Percentiles rank a stretch among this genome's conserved stretches.
Evolutionary conservation across 1,140 invertebrate genomes (phyloP).

Genomic region (Chionoecetes opilio): DNA sequence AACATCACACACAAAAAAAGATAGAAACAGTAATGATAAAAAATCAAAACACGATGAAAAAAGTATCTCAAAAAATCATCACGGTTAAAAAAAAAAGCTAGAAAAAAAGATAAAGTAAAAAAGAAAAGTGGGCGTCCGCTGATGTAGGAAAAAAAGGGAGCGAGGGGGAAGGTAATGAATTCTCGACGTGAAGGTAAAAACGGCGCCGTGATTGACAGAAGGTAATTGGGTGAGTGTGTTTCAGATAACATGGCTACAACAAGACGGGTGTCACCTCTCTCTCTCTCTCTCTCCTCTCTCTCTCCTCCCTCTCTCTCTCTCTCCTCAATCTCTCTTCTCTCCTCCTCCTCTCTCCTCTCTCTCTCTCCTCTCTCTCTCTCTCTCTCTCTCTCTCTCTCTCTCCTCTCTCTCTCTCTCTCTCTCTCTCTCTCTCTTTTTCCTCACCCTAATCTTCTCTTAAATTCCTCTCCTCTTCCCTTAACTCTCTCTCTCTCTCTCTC

Average conservation of each 20-base stretch:
- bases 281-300: background rate
- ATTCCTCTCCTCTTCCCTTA: background rate
- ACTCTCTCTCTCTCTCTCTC: background rate
- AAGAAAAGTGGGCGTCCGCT: constrained; percentile 27
- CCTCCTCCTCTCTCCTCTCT: background rate
- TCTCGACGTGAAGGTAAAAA: constrained; percentile 66
- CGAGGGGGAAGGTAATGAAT: constrained; percentile 73
- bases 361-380: background rate
- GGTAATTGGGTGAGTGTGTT: constrained; percentile 78
- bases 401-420: too few relatives aligned
- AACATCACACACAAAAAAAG: too few relatives aligned
- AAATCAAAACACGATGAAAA: background rate
- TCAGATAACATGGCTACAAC: constrained; percentile 65
- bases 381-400: background rate
- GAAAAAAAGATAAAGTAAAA: constrained; percentile 39
- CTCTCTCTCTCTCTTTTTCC: background rate
- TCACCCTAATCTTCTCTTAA: background rate
- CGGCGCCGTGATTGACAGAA: constrained; percentile 73
- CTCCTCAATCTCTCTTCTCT: background rate
- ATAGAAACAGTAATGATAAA: background rate
- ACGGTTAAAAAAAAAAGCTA: constrained; percentile 34
- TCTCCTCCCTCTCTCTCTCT: constrained; percentile 32
- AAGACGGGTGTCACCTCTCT: constrained; percentile 68
- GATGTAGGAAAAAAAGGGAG: constrained; percentile 67
- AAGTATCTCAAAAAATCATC: constrained; percentile 38